phyloP scores from a whole-genome alignment of 2,888 invertebrate species.

The Diplazon laetatorius region DNA sequence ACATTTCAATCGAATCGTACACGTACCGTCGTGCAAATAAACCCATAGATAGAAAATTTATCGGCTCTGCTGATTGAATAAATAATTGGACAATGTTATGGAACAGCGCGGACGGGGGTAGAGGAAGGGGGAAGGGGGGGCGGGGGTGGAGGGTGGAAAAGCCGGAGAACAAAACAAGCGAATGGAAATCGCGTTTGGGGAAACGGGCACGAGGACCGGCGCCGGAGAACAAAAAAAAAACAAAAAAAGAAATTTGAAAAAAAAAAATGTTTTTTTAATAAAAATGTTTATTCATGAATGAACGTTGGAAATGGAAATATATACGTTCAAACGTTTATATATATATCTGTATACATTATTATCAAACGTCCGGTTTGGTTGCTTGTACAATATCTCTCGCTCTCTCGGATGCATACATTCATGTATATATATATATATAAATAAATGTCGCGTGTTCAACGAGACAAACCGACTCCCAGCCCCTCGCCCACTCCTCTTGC shows the following conservation, averaged over 20 bases:
- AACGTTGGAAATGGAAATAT: constrained; percentile 55
- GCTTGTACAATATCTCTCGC: no score
- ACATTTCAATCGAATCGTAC: constrained; percentile 32
- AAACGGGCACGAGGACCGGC: no score
- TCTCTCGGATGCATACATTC: constrained; percentile 23
- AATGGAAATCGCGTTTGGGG: no score
- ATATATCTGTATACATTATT: constrained; percentile 43
- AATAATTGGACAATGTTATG: constrained; percentile 58
- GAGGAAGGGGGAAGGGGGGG: constrained; percentile 29
- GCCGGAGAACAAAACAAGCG: no score
- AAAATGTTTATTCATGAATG: constrained; percentile 63
- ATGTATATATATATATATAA: no score
- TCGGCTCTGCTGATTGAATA: constrained; percentile 53
- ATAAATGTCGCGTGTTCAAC: constrained; percentile 48
- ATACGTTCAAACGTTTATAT: not conserved
- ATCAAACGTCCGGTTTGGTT: constrained; percentile 54
- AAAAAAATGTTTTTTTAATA: no score
- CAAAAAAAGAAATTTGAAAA: no score
- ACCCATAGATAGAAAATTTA: constrained; percentile 39
- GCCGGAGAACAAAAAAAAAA: no score
- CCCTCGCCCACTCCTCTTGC: not conserved
- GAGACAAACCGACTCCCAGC: constrained; percentile 29
- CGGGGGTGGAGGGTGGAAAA: constrained; percentile 29
- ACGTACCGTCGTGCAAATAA: constrained; percentile 15
- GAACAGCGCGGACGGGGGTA: constrained; percentile 21